These are phyloP conservation scores for Gymnoscopelus braueri DNA, from an alignment of 2,797 vertebrate species.

Conservation along the genomic window DNA sequence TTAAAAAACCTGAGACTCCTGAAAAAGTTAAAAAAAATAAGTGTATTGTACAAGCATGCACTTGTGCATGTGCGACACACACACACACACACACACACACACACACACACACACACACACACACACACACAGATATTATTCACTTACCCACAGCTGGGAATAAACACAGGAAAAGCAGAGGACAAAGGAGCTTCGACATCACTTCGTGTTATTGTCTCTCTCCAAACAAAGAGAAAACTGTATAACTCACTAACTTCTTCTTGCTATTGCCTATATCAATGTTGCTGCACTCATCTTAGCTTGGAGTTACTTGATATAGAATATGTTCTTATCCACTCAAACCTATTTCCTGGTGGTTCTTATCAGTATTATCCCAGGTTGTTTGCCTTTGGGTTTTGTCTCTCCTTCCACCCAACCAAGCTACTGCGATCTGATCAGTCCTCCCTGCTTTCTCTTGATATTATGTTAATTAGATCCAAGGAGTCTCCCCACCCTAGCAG, in stretches of 20 bases:
- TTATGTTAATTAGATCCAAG: constrained; percentile 32
- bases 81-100: constrained; percentile 6
- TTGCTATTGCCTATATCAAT: constrained; percentile 14
- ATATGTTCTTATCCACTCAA: neutral
- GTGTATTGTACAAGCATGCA: no score
- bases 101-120: constrained; percentile 2
- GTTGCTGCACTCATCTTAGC: neutral
- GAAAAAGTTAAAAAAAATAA: no score
- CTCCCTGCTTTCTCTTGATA: constrained; percentile 34
- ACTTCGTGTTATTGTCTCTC: constrained; percentile 22
- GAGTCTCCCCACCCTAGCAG: constrained; percentile 48
- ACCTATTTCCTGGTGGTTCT: neutral
- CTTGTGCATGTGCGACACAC: neutral
- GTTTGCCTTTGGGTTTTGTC: neutral
- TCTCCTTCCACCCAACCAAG: neutral
- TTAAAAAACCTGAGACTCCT: neutral
- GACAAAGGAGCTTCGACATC: constrained; percentile 54
- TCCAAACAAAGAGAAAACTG: constrained; percentile 8
- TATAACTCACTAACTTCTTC: constrained; percentile 1
- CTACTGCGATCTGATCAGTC: constrained; percentile 36
- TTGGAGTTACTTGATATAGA: neutral
- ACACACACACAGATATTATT: constrained; percentile 11
- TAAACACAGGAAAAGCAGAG: constrained; percentile 58
- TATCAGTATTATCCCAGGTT: neutral
- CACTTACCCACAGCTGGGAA: constrained; percentile 69